phyloP scores from a whole-genome alignment of 2,888 invertebrate genomes.

The Deroplatys truncata region DNA sequence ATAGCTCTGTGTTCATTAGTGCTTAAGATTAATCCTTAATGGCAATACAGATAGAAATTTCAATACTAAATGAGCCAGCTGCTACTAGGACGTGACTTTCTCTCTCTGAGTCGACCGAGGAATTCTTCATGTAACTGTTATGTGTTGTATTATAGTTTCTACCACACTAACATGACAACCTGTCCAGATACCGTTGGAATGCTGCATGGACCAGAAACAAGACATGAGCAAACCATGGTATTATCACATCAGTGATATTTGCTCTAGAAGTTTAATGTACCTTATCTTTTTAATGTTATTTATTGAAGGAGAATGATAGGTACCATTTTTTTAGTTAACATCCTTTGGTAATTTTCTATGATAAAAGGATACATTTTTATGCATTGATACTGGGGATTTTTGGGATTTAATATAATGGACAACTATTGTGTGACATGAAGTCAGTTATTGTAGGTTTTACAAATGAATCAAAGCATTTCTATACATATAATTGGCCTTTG shows the following conservation, averaged over 20 bases:
- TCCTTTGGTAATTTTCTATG: neutral
- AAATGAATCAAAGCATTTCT: neutral
- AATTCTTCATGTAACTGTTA: conserved; percentile 68
- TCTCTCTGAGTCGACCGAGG: conserved; percentile 72
- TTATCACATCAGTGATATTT: neutral
- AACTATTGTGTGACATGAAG: neutral
- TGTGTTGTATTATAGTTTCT: neutral
- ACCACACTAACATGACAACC: neutral
- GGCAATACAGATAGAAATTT: conserved; percentile 68
- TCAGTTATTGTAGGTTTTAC: neutral
- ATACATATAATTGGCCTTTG: neutral
- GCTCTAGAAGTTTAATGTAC: neutral
- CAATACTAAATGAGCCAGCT: conserved; percentile 73
- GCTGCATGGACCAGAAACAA: neutral
- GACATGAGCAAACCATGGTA: neutral
- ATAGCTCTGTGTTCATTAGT: neutral
- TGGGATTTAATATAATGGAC: neutral
- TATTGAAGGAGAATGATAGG: neutral
- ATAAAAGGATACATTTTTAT: neutral
- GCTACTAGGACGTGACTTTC: conserved; percentile 73
- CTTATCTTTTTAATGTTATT: neutral
- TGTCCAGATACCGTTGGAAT: neutral
- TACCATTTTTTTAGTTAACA: neutral
- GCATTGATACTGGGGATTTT: neutral
- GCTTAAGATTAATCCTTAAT: neutral